Percentiles rank a stretch among this genome's conserved stretches.
Conservation (phyloP, 2,113 vertebrate genomes). For the Seriola rivoliana region DNA sequence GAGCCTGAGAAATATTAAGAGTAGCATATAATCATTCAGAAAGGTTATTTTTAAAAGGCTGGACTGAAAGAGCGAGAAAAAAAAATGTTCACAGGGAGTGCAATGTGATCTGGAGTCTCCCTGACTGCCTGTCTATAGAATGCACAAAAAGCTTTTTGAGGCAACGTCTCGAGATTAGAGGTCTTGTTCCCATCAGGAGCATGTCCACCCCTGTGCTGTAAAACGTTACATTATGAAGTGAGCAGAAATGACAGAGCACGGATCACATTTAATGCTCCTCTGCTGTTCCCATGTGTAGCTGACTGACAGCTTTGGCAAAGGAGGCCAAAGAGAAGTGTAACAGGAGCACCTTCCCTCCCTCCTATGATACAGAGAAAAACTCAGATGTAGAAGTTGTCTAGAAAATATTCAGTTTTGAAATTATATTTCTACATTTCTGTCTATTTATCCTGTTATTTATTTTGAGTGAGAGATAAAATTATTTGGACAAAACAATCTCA, state of each 20-base stretch:
- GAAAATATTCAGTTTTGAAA: not conserved
- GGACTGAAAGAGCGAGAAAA: slow-evolving; percentile 14
- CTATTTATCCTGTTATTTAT: not conserved
- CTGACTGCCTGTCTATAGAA: slow-evolving; percentile 22
- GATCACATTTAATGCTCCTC: slow-evolving; percentile 54
- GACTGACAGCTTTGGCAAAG: slow-evolving; percentile 26
- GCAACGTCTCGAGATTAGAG: slow-evolving; percentile 43
- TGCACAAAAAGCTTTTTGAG: slow-evolving; percentile 43
- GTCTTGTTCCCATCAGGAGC: slow-evolving; percentile 46
- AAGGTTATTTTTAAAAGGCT: slow-evolving; percentile 36
- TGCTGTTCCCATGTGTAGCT: slow-evolving; percentile 29
- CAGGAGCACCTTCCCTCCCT: not conserved
- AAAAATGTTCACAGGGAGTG: slow-evolving; percentile 14
- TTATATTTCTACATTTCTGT: not conserved
- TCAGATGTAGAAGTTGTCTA: not conserved
- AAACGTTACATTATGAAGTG: slow-evolving; percentile 49
- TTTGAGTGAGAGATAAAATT: not conserved
- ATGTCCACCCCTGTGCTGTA: slow-evolving; percentile 18
- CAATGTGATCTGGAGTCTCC: slow-evolving; percentile 28
- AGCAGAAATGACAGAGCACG: slow-evolving; percentile 44
- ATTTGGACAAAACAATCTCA: not conserved
- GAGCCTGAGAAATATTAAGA: slow-evolving; percentile 27
- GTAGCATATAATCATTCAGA: slow-evolving; percentile 13
- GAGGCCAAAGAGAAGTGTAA: slow-evolving; percentile 1
- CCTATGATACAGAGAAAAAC: not conserved